A percentile compares a stretch with the other conserved stretches of the same genome.
These are phyloP conservation scores for Cichlasoma orientale DNA, from an alignment of 2,797 vertebrate species.

Conservation along the genomic window DNA sequence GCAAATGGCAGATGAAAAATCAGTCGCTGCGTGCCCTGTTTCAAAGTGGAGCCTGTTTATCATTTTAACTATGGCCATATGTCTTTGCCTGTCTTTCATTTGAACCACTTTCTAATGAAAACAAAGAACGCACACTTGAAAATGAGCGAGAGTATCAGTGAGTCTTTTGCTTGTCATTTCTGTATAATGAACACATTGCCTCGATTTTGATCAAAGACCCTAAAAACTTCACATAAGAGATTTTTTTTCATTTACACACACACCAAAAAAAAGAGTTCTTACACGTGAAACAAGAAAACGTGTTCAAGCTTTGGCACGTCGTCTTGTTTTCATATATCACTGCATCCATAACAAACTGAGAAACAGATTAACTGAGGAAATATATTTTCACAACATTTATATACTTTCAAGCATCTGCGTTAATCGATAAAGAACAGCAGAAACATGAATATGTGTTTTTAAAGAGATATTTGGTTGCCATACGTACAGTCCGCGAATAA, in stretches of 20 bases:
- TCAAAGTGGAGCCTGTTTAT: slow-evolving; percentile 3
- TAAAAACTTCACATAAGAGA: background rate
- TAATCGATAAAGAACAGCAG: background rate
- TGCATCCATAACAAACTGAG: background rate
- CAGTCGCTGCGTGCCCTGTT: background rate
- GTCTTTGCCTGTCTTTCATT: background rate
- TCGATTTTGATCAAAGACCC: background rate
- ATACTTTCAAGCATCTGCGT: background rate
- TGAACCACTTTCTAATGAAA: slow-evolving; percentile 8
- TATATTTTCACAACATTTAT: background rate
- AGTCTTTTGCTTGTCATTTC: background rate
- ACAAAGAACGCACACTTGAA: slow-evolving; percentile 3
- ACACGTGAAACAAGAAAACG: background rate
- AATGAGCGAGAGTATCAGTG: background rate
- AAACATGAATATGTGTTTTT: too few species aligned
- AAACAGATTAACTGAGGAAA: background rate
- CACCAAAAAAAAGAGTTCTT: background rate
- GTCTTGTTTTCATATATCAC: background rate
- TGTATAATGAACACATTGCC: background rate
- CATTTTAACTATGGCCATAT: slow-evolving; percentile 1
- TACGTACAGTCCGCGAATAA: background rate
- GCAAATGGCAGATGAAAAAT: background rate
- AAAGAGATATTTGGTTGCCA: background rate
- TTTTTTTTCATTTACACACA: background rate
- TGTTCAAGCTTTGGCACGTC: background rate